Base-by-base conservation (phyloP, 1,140 invertebrate genomes). In the Heliconius nattereri region DNA sequence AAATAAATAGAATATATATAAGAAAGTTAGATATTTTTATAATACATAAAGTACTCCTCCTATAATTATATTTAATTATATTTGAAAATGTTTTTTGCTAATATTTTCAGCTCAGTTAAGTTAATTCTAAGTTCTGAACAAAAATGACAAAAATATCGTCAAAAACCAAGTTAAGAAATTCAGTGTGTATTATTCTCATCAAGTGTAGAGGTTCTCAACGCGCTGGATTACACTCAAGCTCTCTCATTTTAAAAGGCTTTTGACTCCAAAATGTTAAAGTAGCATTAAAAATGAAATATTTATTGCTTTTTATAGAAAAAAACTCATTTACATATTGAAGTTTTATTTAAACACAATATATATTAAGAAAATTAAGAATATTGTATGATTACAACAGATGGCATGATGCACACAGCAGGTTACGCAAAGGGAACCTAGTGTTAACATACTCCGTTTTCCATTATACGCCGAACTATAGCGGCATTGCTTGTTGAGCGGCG, bases 241-340 rank as follows among this genome's bases (percentile, higher is more conserved):
- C 75, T 71, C 76, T 77, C 40, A 70, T 77, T 77, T 29, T 52
- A 19, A 72, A 77, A 77, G 76, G 76, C 66, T 77, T 76, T 76
- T 72, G 45, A 77, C 76, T 77, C 37, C 32, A 77, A 71, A 35
- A 77, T 70, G n/a, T 54, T 77, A 72, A 52, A 52, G 66, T 54
- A 20, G 16, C 45, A 54, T 40, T 32, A 71, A 40, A 45, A 70
- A 9, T 52, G 26, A 40, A 32, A 71, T 77, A 73, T 76, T 71
- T 71, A 23, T 40, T 52, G 32, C 37, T 23, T 70, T 71, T 57
- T 3, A n/a, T n/a, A 20, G 3, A 23, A 57, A 57, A n/a, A 57
- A 57, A 57, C 2, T 40, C 19, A 7, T 23, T 57, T 57, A 57
- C n/a, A 57, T 57, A 20, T 23, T 23, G 11, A 23, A 57, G 3